Percentiles rank a stretch among this genome's conserved stretches.
Evolutionary conservation across 2,888 invertebrate species (phyloP).

Genomic region (Dolichopus griseipennis): DNA sequence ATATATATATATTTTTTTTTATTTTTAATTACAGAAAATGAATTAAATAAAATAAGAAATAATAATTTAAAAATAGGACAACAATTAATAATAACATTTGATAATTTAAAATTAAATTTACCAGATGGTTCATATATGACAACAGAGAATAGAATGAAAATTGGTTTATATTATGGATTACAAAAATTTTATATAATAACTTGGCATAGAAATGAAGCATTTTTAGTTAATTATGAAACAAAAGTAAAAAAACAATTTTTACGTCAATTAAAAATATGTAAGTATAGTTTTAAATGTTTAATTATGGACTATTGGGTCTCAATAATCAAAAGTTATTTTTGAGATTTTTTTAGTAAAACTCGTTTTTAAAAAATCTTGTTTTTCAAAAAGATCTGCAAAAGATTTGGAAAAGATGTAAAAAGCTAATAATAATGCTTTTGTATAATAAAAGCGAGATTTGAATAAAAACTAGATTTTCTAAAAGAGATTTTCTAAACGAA

Average conservation of each 20-base stretch:
- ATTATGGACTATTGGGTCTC: too few relatives aligned
- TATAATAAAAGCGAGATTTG: too few relatives aligned
- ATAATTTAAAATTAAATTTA: constrained; percentile 36
- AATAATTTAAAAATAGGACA: constrained; percentile 39
- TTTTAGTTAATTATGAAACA: constrained; percentile 38
- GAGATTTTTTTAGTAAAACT: too few relatives aligned
- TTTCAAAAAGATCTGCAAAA: too few relatives aligned
- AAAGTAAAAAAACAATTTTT: constrained; percentile 41
- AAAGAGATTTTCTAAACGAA: too few relatives aligned
- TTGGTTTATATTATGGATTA: constrained; percentile 40
- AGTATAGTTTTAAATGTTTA: constrained; percentile 20
- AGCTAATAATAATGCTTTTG: too few relatives aligned
- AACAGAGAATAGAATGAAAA: constrained; percentile 40
- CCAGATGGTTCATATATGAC: constrained; percentile 37
- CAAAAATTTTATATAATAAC: constrained; percentile 40
- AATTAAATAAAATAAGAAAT: constrained; percentile 38
- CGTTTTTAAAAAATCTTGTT: too few relatives aligned
- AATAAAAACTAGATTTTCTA: too few relatives aligned
- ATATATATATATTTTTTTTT: neutral
- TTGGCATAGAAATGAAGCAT: constrained; percentile 39
- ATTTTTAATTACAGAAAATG: constrained; percentile 30
- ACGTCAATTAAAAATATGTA: constrained; percentile 41
- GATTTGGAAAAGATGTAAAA: too few relatives aligned
- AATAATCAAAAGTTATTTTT: too few relatives aligned
- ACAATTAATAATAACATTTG: constrained; percentile 37